Evolutionary conservation across 1,140 invertebrate genomes (phyloP).

Genomic region (Papilio glaucus): DNA sequence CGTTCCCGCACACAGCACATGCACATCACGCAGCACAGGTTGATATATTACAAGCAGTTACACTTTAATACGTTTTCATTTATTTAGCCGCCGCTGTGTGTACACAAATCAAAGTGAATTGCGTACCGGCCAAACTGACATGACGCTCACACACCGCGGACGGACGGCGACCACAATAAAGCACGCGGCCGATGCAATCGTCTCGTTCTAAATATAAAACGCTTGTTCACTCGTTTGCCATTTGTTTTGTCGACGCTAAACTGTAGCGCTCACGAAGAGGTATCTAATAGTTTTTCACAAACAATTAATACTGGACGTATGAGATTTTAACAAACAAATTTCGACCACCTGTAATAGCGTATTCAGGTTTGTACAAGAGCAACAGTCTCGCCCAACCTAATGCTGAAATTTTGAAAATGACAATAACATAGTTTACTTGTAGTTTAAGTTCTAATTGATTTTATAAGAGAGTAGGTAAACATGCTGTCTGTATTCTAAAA

Average conservation of each 20-base stretch:
- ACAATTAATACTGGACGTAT: too few species aligned
- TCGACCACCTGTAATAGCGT: too few species aligned
- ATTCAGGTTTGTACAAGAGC: too few species aligned
- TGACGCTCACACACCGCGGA: constrained; percentile 27
- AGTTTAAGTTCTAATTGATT: too few species aligned
- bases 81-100: constrained; percentile 16
- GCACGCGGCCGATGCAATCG: constrained; percentile 33
- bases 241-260: constrained; percentile 39
- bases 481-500: too few species aligned
- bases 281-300: background rate
- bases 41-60: constrained; percentile 17
- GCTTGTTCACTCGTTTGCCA: constrained; percentile 44
- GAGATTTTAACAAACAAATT: too few species aligned
- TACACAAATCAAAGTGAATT: constrained; percentile 35
- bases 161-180: constrained; percentile 37
- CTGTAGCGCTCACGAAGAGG: constrained; percentile 23
- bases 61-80: constrained; percentile 32
- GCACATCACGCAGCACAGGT: too few species aligned
- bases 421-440: too few species aligned
- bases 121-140: constrained; percentile 33
- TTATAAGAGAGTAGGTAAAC: too few species aligned
- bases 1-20: too few species aligned
- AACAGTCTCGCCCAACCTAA: too few species aligned
- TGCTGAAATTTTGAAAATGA: too few species aligned
- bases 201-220: constrained; percentile 46